These are phyloP conservation scores for Nyctibius grandis DNA, from an alignment of 2,797 vertebrate genomes.

Conservation along the genomic window DNA sequence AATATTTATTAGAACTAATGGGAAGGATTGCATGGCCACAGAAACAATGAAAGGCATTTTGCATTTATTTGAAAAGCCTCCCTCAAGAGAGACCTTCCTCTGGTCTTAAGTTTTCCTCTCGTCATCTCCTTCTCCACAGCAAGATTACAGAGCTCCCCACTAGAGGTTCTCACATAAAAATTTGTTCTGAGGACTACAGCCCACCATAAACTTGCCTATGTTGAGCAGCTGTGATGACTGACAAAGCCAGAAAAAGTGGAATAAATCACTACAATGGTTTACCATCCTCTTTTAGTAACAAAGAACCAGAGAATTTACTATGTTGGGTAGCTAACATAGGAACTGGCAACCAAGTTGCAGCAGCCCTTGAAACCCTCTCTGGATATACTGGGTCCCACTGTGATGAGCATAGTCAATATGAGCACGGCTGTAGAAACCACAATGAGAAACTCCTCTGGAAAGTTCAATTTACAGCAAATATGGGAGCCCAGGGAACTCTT, in stretches of 20 bases:
- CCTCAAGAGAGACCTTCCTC: not conserved
- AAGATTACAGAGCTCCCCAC: not conserved
- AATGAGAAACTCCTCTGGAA: not conserved
- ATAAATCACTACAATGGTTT: not conserved
- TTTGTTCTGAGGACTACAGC: not conserved
- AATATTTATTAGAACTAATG: not conserved
- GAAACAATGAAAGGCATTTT: not conserved
- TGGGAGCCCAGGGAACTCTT: slow-evolving; percentile 1
- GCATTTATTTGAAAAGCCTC: not conserved
- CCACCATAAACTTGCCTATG: not conserved
- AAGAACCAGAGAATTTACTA: not conserved
- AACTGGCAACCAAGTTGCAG: not conserved
- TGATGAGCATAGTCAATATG: not conserved
- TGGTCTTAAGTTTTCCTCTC: not conserved
- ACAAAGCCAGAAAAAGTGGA: not conserved
- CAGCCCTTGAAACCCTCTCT: not conserved
- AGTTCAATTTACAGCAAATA: not conserved
- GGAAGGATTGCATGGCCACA: not conserved
- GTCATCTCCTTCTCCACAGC: not conserved
- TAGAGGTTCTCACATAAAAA: not conserved
- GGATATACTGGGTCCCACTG: not conserved
- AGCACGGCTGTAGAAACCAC: not conserved
- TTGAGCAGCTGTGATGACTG: not conserved
- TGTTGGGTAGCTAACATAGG: not conserved
- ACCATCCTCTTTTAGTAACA: not conserved